Base-by-base conservation (phyloP, 2,797 vertebrate species). In the Cuculus canorus region DNA sequence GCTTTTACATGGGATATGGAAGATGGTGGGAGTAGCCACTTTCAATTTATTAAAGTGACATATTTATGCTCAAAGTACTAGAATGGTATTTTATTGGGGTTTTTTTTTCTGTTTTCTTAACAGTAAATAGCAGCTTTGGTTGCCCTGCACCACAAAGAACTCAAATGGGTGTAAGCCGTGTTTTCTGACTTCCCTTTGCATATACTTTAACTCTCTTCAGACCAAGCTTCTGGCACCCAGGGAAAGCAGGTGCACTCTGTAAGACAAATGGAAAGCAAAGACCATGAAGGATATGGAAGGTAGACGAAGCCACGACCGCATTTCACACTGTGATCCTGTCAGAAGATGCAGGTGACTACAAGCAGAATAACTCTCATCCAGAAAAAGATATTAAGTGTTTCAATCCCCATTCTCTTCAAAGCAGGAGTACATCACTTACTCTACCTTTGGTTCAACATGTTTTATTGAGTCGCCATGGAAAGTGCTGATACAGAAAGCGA, bases 321-420 rank as follows among this genome's bases (percentile, higher is more conserved):
- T 22, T 32, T 73, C 56, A 22, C 37, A 27, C 27, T 52, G 25
- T 37, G 24, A 63, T 64, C 48, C 32, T 24, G 25, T 37, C 53
- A 72, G 43, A 48, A 45, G 28, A 82, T 45, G 18, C n/a, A 85
- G 28, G 21, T 64, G 13, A 48, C 14, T 53, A 37, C 17, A 76
- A 82, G 32, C 9, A 47, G n/a, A 86, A 68, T 66, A 84, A 82
- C 65, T 45, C 22, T 16, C 7, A 39, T 60, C 41, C 35, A 53
- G 59, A 80, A 82, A 79, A 78, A 37, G 0, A 17, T 5, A 5
- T 45, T 7, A 47, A 69, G 14, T 30, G n/a, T 30, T 82, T 85
- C 0, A 0, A 30, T 11, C 75, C 27, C 27, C 0, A 0, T 54
- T 82, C 48, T 63, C 17, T 15, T 77, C 50, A 48, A 50, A 25